These are phyloP conservation scores for Potamilus streckersoni DNA, from an alignment of 1,140 invertebrate genomes.

Conservation along the genomic window DNA sequence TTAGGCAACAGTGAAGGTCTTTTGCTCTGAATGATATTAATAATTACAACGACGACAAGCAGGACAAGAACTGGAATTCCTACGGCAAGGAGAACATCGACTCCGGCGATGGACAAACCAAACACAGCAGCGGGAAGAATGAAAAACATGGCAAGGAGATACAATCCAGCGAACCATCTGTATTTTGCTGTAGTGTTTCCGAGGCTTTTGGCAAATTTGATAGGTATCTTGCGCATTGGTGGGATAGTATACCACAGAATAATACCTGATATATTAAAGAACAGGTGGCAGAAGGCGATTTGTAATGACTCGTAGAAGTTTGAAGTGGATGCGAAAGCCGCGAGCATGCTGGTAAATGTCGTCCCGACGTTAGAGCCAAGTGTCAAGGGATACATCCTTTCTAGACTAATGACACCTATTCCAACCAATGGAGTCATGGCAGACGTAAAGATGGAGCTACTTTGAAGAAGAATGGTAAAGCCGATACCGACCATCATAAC, in stretches of 20 bases:
- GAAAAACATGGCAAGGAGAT: slow-evolving; percentile 72
- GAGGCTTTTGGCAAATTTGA: slow-evolving; percentile 69
- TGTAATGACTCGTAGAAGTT: slow-evolving; percentile 66
- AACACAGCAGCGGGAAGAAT: slow-evolving; percentile 69
- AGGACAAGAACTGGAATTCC: slow-evolving; percentile 6
- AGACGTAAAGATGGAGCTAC: slow-evolving; percentile 76
- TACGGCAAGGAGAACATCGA: slow-evolving; percentile 30
- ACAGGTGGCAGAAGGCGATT: slow-evolving; percentile 70
- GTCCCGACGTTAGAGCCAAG: slow-evolving; percentile 76
- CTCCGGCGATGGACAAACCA: slow-evolving; percentile 59
- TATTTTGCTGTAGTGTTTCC: slow-evolving; percentile 70
- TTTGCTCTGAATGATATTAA: slow-evolving; percentile 65
- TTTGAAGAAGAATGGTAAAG: slow-evolving; percentile 76
- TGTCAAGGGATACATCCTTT: slow-evolving; percentile 75
- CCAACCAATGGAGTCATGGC: slow-evolving; percentile 76
- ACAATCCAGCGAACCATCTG: slow-evolving; percentile 73
- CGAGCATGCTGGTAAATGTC: slow-evolving; percentile 73
- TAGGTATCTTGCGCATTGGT: slow-evolving; percentile 69
- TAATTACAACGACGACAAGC: slow-evolving; percentile 34
- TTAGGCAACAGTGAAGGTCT: slow-evolving; percentile 64
- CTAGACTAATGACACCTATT: slow-evolving; percentile 73
- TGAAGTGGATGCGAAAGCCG: slow-evolving; percentile 53
- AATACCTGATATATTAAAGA: slow-evolving; percentile 64
- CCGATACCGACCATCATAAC: slow-evolving; percentile 73
- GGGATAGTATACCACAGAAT: slow-evolving; percentile 74